Evolutionary conservation across 2,113 vertebrate species (phyloP), one percentile per base, ranked within the genome.

Genomic region (Chitala chitala): DNA sequence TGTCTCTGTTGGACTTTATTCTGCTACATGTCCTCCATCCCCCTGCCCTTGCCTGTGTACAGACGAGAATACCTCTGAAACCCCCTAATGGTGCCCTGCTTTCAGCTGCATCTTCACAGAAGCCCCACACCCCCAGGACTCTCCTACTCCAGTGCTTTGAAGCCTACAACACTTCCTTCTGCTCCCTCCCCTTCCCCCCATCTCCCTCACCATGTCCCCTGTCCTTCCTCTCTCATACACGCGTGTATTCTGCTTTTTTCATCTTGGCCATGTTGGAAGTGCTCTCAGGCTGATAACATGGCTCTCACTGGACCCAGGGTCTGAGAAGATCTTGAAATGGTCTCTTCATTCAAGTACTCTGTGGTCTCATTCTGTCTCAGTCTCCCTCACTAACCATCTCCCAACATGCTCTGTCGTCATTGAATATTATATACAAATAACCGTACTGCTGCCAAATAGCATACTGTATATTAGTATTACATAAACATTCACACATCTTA

Each of bases 291-390:
- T 80, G 78, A 83, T n/a, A 0, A 79, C 82, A 77, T 86, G 84
- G 85, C 79, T 81, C 84, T 87, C 86, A 88, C 88, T 89, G 87
- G 82, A 78, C 63, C n/a, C 69, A 22, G 79, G 78, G 86, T 79
- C 79, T 83, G 74, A 82, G 78, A 85, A 84, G 86, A 86, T 84
- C 81, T 74, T 70, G 79, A 86, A 88, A 86, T 85, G 68, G 85
- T 86, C 80, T 78, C 85, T 83, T 74, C 72, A 63, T 73, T 73
- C 50, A 15, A 4, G 13, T 20, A 10, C 36, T 22, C 40, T 36
- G 13, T n/a, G n/a, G n/a, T n/a, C n/a, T 48, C 36, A 24, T 40
- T 22, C 83, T 86, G 79, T n/a, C n/a, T n/a, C n/a, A n/a, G n/a
- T 79, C 84, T 85, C 73, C 74, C 66, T 78, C 82, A 86, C 82